Evolutionary conservation across 2,797 vertebrate species (phyloP), one percentile per base, ranked within the genome.

Genomic region (Prunella strophiata): DNA sequence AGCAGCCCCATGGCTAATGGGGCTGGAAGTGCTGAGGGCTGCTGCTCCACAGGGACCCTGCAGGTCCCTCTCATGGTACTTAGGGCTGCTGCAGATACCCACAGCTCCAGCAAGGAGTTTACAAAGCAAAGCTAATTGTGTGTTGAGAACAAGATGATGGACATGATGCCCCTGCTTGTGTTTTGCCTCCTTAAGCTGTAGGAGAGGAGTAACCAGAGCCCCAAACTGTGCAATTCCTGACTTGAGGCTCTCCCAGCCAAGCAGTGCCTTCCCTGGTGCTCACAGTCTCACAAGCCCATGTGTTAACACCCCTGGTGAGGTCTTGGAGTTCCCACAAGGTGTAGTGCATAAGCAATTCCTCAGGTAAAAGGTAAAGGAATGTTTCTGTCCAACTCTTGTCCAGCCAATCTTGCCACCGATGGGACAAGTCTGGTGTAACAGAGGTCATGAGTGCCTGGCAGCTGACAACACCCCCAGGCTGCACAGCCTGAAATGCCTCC

Each of bases 31-130:
- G 71, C 25, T 2, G 1, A 36, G 52, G 36, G 38, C 34, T 62
- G 40, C 65, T 1, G 1, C 50, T 32, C 38, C 0, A 11, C 9
- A 7, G 63, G 23, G 29, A 67, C 36, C 21, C 38, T 0, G 1
- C 11, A 9, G 83, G 55, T 36, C 7, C 42, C 43, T 68, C 86
- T 78, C 80, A 42, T 62, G 52, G 42, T 54, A 50, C 83, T 62
- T 73, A 43, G 5, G 5, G 68, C 79, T 58, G 42, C 51, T n/a
- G 48, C 80, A 40, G 58, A 40, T 55, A 38, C 40, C n/a, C 23
- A 2, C 1, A 3, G 17, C 40, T n/a, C 36, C 3, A 57, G 51
- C 16, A 40, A 38, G 36, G 62, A 32, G 12, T 62, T 61, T 16
- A 38, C 82, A 43, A 27, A 13, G 57, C 32, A 65, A 16, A 80